Conservation (phyloP, 2,888 invertebrate species). For the Hydraecia micacea region DNA sequence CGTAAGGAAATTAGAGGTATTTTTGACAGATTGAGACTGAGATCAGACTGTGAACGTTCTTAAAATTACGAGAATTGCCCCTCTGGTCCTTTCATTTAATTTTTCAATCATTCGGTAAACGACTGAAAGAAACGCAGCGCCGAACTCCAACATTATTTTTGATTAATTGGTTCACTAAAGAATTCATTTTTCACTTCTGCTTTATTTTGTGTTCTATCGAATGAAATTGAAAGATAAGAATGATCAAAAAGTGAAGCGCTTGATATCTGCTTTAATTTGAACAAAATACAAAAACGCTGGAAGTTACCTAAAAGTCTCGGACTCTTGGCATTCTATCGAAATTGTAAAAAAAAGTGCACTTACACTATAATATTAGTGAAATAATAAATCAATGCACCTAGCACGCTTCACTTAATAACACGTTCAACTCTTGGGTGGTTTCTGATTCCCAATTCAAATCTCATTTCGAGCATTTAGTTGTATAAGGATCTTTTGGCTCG, state of each 20-base stretch:
- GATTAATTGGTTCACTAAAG: neutral
- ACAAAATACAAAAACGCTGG: slow-evolving; percentile 31
- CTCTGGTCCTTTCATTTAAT: neutral
- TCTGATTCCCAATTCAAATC: neutral
- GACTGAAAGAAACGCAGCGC: neutral
- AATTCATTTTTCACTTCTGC: neutral
- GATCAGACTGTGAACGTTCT: too few species aligned
- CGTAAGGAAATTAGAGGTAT: too few species aligned
- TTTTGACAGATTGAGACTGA: too few species aligned
- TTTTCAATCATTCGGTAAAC: neutral
- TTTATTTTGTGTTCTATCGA: neutral
- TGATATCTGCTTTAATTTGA: neutral
- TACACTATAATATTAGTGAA: slow-evolving; percentile 29
- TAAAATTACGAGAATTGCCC: too few species aligned
- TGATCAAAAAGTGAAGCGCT: neutral
- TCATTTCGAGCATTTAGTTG: neutral
- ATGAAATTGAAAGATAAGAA: neutral
- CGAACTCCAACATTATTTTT: neutral
- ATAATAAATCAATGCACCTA: slow-evolving; percentile 30
- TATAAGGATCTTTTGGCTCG: neutral
- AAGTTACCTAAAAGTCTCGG: slow-evolving; percentile 5
- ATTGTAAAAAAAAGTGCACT: slow-evolving; percentile 38
- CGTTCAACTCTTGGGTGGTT: neutral
- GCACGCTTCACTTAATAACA: slow-evolving; percentile 28
- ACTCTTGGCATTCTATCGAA: slow-evolving; percentile 25